A percentile compares a stretch with the other conserved stretches of the same genome.
Conservation (phyloP, 2,888 invertebrate genomes). For the Tiphia femorata region DNA sequence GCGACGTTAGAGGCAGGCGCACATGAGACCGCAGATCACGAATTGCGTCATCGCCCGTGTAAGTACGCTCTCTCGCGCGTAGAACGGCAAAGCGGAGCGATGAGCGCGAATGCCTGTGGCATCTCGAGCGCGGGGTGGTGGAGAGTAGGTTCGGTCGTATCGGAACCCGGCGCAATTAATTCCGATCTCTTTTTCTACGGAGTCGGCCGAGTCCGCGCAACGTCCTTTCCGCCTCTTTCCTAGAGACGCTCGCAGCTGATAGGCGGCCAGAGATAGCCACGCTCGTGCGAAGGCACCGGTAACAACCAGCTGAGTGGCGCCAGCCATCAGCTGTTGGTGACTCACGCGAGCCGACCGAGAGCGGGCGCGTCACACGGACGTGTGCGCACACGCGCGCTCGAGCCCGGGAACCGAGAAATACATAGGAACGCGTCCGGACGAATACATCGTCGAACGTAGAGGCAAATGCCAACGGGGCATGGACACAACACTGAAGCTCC, state of each 20-base stretch:
- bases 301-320: constrained; percentile 68
- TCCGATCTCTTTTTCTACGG: neutral
- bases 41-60: no score
- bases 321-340: constrained; percentile 68
- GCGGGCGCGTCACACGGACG: no score
- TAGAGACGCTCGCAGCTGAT: constrained; percentile 53
- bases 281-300: constrained; percentile 56
- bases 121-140: no score
- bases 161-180: neutral
- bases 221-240: constrained; percentile 37
- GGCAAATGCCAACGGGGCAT: no score
- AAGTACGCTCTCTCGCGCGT: no score
- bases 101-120: no score
- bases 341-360: constrained; percentile 56
- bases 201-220: constrained; percentile 8
- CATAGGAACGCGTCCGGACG: neutral
- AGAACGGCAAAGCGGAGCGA: no score
- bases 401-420: constrained; percentile 2
- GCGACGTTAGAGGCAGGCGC: no score
- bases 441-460: no score
- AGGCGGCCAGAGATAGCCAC: constrained; percentile 54
- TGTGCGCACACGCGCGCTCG: no score
- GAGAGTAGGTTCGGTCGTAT: neutral
- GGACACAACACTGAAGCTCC: no score
- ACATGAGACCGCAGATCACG: no score